phyloP scores from a whole-genome alignment of 1,140 invertebrate species.

The Drosophila subobscura region DNA sequence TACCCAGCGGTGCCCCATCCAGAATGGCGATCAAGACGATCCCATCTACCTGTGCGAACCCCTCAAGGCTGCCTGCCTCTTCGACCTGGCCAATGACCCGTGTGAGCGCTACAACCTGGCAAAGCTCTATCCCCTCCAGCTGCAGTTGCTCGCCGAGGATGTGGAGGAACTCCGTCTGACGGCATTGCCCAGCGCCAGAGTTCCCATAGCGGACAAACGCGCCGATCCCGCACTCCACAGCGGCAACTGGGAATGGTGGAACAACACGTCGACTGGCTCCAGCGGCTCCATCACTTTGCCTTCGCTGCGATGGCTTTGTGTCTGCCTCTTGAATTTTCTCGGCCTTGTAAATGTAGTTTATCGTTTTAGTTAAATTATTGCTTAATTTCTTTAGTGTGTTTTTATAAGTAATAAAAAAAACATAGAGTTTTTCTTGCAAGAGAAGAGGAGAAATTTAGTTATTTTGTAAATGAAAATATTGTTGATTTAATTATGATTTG shows the following conservation, averaged over 20 bases:
- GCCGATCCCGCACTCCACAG: constrained; percentile 55
- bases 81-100: constrained; percentile 90
- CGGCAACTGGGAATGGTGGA: constrained; percentile 76
- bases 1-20: constrained; percentile 76
- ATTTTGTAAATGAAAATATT: too few relatives aligned
- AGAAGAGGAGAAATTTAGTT: too few relatives aligned
- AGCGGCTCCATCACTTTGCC: not conserved
- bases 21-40: constrained; percentile 32
- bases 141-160: constrained; percentile 62
- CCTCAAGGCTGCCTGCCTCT: constrained; percentile 87
- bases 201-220: constrained; percentile 34
- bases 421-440: too few relatives aligned
- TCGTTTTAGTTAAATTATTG: too few relatives aligned
- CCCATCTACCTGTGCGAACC: constrained; percentile 80
- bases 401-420: too few relatives aligned
- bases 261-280: constrained; percentile 32
- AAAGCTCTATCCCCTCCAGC: constrained; percentile 50
- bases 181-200: constrained; percentile 45
- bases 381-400: too few relatives aligned
- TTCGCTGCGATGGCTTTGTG: too few relatives aligned
- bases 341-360: too few relatives aligned
- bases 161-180: constrained; percentile 49
- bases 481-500: too few relatives aligned
- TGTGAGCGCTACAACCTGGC: constrained; percentile 91
- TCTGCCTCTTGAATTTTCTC: too few relatives aligned